phyloP scores from a whole-genome alignment of 2,797 vertebrate genomes.

The Eulemur albifrons region DNA sequence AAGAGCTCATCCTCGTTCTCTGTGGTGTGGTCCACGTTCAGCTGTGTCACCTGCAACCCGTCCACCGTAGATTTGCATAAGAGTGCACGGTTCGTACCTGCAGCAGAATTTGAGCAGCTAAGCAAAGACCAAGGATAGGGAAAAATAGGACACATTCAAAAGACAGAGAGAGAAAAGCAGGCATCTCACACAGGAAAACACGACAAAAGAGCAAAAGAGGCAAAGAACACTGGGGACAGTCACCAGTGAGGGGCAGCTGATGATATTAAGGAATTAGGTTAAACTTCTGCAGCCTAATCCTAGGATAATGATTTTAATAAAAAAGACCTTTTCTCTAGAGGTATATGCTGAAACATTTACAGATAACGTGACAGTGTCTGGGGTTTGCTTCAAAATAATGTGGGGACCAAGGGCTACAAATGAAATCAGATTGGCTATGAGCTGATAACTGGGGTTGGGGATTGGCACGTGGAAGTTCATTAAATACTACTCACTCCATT shows the following conservation, averaged over 20 bases:
- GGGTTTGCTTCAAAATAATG: background rate
- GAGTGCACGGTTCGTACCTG: constrained; percentile 96
- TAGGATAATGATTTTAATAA: background rate
- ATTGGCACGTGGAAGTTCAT: fast-evolving
- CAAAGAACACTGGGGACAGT: background rate
- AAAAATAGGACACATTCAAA: background rate
- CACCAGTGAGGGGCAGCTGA: background rate
- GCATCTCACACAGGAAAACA: background rate
- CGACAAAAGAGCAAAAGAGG: background rate
- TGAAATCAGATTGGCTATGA: background rate
- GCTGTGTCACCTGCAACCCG: constrained; percentile 96
- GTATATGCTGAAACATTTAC: background rate
- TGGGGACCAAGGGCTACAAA: background rate
- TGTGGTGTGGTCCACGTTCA: constrained; percentile 93
- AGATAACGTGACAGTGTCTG: background rate
- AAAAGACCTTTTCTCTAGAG: background rate
- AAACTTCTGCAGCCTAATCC: background rate
- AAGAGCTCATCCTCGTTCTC: constrained; percentile 97
- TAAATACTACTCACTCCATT: background rate
- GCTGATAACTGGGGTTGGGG: fast-evolving
- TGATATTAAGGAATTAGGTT: background rate
- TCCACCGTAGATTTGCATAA: constrained; percentile 95
- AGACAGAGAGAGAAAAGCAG: background rate
- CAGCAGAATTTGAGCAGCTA: constrained; percentile 54
- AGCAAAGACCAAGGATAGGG: background rate